Evolutionary conservation across 2,888 invertebrate species (phyloP).

Genomic region (Campoplex nolae): DNA sequence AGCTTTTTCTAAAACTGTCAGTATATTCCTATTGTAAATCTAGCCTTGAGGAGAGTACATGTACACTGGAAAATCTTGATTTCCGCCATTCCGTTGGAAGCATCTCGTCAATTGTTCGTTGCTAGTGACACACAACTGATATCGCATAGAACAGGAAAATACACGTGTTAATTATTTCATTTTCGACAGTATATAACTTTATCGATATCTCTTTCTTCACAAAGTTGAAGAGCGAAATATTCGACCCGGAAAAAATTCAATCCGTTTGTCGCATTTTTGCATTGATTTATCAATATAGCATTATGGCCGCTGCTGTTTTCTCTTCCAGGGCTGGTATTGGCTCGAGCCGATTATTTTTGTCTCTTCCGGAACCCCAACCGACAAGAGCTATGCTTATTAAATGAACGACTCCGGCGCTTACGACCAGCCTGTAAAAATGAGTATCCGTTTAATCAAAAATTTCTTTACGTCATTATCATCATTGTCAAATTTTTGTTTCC

Average conservation of each 20-base stretch:
- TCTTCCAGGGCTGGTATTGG: constrained; percentile 90
- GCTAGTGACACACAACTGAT: constrained; percentile 3
- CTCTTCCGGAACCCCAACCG: constrained; percentile 90
- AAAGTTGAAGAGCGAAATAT: not conserved
- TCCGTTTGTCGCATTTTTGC: not conserved
- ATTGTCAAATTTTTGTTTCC: not conserved
- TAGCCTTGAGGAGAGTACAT: constrained; percentile 1
- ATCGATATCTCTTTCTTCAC: not conserved
- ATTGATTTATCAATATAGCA: constrained; percentile 88
- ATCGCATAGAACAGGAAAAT: not conserved
- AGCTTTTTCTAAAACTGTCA: not conserved
- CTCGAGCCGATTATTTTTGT: constrained; percentile 86
- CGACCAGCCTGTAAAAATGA: constrained; percentile 88
- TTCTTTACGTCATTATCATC: not conserved
- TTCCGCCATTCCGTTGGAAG: not conserved
- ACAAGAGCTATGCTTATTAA: constrained; percentile 91
- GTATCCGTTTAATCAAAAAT: not conserved
- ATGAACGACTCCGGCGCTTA: constrained; percentile 89
- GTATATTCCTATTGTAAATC: not conserved
- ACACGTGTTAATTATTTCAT: not conserved
- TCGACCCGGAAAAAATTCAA: not conserved
- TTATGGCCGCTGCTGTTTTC: constrained; percentile 93
- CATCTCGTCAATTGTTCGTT: not conserved
- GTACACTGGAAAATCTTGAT: constrained; percentile 29
- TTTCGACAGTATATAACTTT: constrained; percentile 10